These are phyloP conservation scores for Eublepharis macularius DNA, from an alignment of 2,113 vertebrate species.

Conservation along the genomic window DNA sequence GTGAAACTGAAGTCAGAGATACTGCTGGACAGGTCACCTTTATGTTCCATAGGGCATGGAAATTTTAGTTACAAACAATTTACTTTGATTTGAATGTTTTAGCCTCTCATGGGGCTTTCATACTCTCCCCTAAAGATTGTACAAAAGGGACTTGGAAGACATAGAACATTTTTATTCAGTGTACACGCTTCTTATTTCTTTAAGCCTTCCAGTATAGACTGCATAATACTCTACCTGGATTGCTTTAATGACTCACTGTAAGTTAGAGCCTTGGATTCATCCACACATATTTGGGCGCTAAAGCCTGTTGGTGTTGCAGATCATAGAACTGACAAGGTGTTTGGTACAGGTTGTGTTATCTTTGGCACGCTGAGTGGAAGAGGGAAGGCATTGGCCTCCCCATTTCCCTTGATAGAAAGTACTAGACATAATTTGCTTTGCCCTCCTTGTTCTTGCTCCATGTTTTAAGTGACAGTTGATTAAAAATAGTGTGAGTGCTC, in stretches of 20 bases:
- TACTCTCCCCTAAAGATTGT: not conserved
- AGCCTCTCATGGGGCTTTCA: too few species aligned
- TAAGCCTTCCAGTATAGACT: not conserved
- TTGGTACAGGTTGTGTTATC: not conserved
- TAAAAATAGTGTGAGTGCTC: not conserved
- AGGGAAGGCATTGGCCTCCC: not conserved
- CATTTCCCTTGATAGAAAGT: not conserved
- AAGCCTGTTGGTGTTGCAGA: too few species aligned
- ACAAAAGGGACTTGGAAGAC: not conserved
- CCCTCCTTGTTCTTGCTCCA: not conserved
- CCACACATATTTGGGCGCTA: too few species aligned
- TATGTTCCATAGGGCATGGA: not conserved
- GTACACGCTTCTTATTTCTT: not conserved
- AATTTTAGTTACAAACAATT: not conserved
- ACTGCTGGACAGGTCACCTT: not conserved
- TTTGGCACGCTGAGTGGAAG: not conserved
- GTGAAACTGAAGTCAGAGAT: not conserved
- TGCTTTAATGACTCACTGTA: not conserved
- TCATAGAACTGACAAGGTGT: too few species aligned
- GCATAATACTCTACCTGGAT: not conserved
- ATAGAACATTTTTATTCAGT: not conserved
- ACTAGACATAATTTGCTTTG: not conserved
- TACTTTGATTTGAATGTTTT: not conserved
- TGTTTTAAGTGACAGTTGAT: not conserved
- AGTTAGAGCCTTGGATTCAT: not conserved